These are phyloP conservation scores for Beris chalybata DNA, from an alignment of 2,888 invertebrate species.

Conservation along the genomic window DNA sequence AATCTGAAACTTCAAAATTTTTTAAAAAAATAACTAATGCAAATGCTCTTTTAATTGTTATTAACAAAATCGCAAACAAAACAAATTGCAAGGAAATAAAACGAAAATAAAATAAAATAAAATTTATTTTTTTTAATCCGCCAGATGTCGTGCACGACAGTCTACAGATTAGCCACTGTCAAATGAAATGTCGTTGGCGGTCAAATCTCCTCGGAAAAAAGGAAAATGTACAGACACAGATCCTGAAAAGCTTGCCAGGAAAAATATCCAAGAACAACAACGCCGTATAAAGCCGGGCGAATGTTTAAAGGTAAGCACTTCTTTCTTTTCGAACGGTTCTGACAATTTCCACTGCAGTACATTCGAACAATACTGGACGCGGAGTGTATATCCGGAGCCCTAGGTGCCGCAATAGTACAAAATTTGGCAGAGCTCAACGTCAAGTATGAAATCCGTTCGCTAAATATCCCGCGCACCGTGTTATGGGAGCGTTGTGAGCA, in stretches of 20 bases:
- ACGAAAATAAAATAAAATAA: too few species aligned
- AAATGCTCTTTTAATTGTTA: too few species aligned
- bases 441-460: slow-evolving; percentile 45
- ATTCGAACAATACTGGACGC: slow-evolving; percentile 48
- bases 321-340: not conserved
- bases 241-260: slow-evolving; percentile 43
- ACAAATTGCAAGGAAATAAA: too few species aligned
- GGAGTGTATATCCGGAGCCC: slow-evolving; percentile 38
- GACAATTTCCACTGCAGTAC: slow-evolving; percentile 40
- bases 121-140: not conserved
- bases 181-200: not conserved
- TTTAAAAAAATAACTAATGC: too few species aligned
- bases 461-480: slow-evolving; percentile 43
- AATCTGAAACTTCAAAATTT: too few species aligned
- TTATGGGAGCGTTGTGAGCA: slow-evolving; percentile 53
- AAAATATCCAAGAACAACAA: slow-evolving; percentile 49
- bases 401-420: slow-evolving; percentile 44
- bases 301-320: slow-evolving; percentile 46
- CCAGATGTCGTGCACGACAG: not conserved
- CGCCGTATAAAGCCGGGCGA: slow-evolving; percentile 52
- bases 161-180: too few species aligned
- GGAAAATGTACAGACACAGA: not conserved
- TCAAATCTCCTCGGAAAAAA: not conserved
- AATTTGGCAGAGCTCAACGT: slow-evolving; percentile 41
- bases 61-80: too few species aligned